A percentile compares a stretch with the other conserved stretches of the same genome.
Evolutionary conservation across 2,113 vertebrate species (phyloP).

Genomic region (Ceuthmochares aereus): DNA sequence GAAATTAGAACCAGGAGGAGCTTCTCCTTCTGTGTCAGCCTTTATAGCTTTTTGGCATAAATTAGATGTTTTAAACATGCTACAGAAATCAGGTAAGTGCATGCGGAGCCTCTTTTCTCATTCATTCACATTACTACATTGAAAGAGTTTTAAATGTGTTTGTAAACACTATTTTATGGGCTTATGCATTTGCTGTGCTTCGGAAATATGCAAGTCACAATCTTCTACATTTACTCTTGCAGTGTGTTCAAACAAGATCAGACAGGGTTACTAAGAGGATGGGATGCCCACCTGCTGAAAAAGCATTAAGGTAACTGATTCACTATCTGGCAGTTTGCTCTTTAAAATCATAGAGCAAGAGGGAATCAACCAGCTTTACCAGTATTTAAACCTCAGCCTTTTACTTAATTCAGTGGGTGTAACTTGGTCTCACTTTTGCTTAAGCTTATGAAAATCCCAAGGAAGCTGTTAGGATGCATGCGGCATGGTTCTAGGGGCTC

Average conservation of each 20-base stretch:
- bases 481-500: not conserved
- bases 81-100: not conserved
- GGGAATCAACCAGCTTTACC: not conserved
- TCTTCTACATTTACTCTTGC: not conserved
- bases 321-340: not conserved
- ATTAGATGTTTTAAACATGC: not conserved
- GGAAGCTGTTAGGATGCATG: not conserved
- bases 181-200: not conserved
- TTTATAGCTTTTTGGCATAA: not conserved
- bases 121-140: not conserved
- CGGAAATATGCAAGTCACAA: not conserved
- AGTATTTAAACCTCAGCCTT: not conserved
- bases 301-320: not conserved
- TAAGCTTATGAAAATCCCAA: not conserved
- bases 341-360: not conserved
- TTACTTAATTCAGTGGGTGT: not conserved
- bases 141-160: not conserved
- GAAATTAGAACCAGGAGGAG: not conserved
- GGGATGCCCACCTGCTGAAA: not conserved
- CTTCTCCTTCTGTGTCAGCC: not conserved
- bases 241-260: not conserved
- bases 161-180: constrained; percentile 21
- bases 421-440: not conserved
- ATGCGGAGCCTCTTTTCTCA: not conserved
- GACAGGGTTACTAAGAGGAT: not conserved